Conservation (phyloP, 2,888 invertebrate genomes). For the Podotricha telesiphe region DNA sequence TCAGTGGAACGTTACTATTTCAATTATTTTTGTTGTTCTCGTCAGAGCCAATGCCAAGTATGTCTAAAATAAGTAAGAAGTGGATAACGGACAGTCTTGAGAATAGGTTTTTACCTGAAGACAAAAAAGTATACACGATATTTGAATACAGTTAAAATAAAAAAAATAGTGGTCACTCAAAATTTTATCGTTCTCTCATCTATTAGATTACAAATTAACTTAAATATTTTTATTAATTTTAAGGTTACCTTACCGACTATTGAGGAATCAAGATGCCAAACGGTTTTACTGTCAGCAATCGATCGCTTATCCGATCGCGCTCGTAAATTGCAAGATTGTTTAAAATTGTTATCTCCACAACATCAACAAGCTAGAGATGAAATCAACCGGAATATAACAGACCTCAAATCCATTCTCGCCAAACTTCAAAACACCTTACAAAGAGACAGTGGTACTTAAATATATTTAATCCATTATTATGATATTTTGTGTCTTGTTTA, state of each 20-base stretch:
- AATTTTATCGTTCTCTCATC: too few relatives aligned
- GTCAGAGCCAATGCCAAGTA: not conserved
- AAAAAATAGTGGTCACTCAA: not conserved
- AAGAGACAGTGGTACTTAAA: slow-evolving; percentile 10
- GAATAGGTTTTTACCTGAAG: not conserved
- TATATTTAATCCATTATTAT: not conserved
- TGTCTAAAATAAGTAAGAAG: not conserved
- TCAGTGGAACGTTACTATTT: not conserved
- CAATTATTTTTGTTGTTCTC: not conserved
- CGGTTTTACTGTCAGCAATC: slow-evolving; percentile 46
- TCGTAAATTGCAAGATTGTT: slow-evolving; percentile 41
- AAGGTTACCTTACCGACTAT: slow-evolving; percentile 53
- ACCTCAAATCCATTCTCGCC: slow-evolving; percentile 13
- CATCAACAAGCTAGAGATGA: slow-evolving; percentile 21
- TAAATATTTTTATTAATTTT: slow-evolving; percentile 38
- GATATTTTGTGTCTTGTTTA: too few relatives aligned
- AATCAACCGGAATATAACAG: slow-evolving; percentile 11
- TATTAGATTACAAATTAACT: too few relatives aligned
- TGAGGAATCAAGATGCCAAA: slow-evolving; percentile 47
- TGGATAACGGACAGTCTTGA: too few relatives aligned
- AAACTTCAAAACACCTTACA: slow-evolving; percentile 15
- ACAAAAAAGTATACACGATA: not conserved
- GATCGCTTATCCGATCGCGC: slow-evolving; percentile 46
- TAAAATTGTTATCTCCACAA: slow-evolving; percentile 25
- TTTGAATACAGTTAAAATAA: not conserved